Evolutionary conservation across 2,888 invertebrate species (phyloP).

Genomic region (Congeria kusceri): DNA sequence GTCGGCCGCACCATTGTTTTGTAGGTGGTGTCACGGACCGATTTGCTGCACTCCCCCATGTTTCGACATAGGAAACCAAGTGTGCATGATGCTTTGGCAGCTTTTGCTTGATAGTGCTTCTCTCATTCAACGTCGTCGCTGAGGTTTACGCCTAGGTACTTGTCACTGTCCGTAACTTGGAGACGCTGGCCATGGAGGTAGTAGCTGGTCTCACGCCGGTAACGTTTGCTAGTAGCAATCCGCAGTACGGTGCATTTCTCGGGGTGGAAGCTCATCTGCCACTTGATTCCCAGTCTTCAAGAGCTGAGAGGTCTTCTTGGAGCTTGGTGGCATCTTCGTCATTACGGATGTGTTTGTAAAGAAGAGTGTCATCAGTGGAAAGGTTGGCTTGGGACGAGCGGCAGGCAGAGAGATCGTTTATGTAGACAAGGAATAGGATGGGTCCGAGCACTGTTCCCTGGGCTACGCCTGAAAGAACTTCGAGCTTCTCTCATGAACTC

Average conservation of each 20-base stretch:
- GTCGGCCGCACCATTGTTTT: too few relatives aligned
- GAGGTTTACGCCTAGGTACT: too few relatives aligned
- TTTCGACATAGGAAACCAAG: too few relatives aligned
- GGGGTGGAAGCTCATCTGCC: slow-evolving; percentile 44
- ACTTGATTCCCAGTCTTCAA: slow-evolving; percentile 35
- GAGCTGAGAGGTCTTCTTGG: slow-evolving; percentile 22
- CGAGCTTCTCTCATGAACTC: slow-evolving; percentile 1
- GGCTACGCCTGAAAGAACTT: slow-evolving; percentile 16
- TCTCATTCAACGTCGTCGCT: too few relatives aligned
- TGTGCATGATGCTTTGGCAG: too few relatives aligned
- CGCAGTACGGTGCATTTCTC: slow-evolving; percentile 36
- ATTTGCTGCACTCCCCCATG: too few relatives aligned
- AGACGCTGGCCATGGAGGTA: too few relatives aligned
- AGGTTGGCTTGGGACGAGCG: neutral
- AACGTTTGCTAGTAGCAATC: too few relatives aligned
- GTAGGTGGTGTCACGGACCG: too few relatives aligned
- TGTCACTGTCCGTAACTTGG: too few relatives aligned
- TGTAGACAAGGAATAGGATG: slow-evolving; percentile 7
- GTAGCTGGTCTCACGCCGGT: too few relatives aligned
- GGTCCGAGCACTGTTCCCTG: slow-evolving; percentile 20
- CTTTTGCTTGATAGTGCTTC: too few relatives aligned
- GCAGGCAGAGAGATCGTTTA: slow-evolving; percentile 15
- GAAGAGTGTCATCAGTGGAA: slow-evolving; percentile 11
- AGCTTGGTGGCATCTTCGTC: slow-evolving; percentile 10
- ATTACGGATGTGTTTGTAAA: neutral